A percentile compares a stretch with the other conserved stretches of the same genome.
Evolutionary conservation across 2,797 vertebrate species (phyloP).

Genomic region (Decapterus maruadsi): DNA sequence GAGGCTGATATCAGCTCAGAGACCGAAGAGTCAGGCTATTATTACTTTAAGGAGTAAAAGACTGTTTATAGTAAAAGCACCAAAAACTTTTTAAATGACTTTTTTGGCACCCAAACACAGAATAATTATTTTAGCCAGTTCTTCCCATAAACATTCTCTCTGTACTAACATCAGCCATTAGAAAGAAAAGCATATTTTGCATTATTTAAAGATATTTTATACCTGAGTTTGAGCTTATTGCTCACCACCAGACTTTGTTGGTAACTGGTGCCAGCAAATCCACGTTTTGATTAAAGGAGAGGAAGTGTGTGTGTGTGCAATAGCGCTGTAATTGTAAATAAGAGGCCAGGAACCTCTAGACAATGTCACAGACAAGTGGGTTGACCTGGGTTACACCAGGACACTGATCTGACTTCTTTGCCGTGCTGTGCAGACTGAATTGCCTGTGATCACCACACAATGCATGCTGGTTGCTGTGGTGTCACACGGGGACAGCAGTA

Average conservation of each 20-base stretch:
- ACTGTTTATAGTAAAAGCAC: slow-evolving; percentile 14
- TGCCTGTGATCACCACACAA: slow-evolving; percentile 60
- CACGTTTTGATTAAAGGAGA: slow-evolving; percentile 31
- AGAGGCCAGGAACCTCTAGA: slow-evolving; percentile 53
- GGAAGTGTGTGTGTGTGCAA: slow-evolving; percentile 27
- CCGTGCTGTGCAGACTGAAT: slow-evolving; percentile 58
- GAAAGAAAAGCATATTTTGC: too few species aligned
- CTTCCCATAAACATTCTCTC: not conserved
- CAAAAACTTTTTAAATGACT: slow-evolving; percentile 1
- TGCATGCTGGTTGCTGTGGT: slow-evolving; percentile 32
- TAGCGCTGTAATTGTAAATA: slow-evolving; percentile 43
- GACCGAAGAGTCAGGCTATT: slow-evolving; percentile 31
- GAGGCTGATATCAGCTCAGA: slow-evolving; percentile 48
- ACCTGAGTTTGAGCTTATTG: not conserved
- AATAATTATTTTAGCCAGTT: not conserved
- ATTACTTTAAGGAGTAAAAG: slow-evolving; percentile 30
- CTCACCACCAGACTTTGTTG: not conserved
- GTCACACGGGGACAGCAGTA: slow-evolving; percentile 43
- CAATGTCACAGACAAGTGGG: slow-evolving; percentile 51
- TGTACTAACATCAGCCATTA: too few species aligned
- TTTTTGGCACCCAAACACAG: not conserved
- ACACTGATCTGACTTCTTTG: slow-evolving; percentile 67
- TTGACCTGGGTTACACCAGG: slow-evolving; percentile 55
- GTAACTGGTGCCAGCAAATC: slow-evolving; percentile 24
- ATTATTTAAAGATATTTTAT: not conserved